Evolutionary conservation across 2,888 invertebrate genomes (phyloP).

Genomic region (Sesia bembeciformis): DNA sequence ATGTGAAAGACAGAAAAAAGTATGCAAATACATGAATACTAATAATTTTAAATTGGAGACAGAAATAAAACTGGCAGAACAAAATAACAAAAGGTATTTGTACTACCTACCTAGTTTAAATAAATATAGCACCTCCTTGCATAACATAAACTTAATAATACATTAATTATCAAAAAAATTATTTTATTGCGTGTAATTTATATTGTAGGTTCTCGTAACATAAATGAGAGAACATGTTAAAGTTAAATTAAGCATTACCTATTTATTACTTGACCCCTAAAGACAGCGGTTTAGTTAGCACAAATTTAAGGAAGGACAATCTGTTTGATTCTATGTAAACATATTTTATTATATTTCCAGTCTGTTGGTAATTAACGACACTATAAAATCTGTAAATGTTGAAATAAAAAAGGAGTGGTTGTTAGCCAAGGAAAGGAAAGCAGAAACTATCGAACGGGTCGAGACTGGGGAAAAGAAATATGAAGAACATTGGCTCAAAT

Average conservation of each 20-base stretch:
- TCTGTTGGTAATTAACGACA: conserved; percentile 29
- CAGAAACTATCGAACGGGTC: conserved; percentile 28
- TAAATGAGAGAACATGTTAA: too few relatives aligned
- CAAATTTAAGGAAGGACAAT: too few relatives aligned
- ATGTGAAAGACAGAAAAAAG: conserved; percentile 32
- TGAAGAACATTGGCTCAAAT: conserved; percentile 40
- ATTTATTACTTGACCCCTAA: too few relatives aligned
- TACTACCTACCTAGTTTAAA: too few relatives aligned
- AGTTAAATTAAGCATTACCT: too few relatives aligned
- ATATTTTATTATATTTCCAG: conserved; percentile 21
- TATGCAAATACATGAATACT: conserved; percentile 30
- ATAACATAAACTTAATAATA: too few relatives aligned
- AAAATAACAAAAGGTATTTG: conserved; percentile 39
- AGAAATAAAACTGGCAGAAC: conserved; percentile 47
- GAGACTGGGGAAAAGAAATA: conserved; percentile 39
- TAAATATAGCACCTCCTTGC: too few relatives aligned
- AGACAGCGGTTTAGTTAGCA: too few relatives aligned
- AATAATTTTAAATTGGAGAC: conserved; percentile 41
- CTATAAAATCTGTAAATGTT: conserved; percentile 39
- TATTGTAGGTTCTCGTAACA: too few relatives aligned
- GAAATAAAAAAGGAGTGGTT: conserved; percentile 44
- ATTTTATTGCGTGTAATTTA: too few relatives aligned
- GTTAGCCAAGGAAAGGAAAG: conserved; percentile 32
- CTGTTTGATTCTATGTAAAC: not conserved
- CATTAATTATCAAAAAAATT: too few relatives aligned